Base-by-base conservation (phyloP, 2,113 vertebrate genomes). In the Scopus umbretta region DNA sequence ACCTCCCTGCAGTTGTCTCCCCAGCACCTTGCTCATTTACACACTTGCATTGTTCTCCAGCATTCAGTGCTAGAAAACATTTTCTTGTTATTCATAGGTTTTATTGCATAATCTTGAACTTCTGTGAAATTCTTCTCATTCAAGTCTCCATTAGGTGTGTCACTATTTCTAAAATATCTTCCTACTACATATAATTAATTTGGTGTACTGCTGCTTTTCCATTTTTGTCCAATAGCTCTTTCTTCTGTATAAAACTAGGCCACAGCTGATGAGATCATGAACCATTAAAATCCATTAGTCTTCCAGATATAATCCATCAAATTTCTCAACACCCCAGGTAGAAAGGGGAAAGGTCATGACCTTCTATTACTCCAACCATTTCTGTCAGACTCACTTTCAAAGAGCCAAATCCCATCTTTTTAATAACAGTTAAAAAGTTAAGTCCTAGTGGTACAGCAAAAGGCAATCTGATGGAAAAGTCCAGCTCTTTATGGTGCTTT, bases 201-300 rank as follows among this genome's bases (percentile, higher is more conserved):
- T 70, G 66, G 62, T 66, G 20, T 65, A 73, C 67, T 91, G 84
- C 53, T 94, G 56, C 42, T 85, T 91, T 92, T 95, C 92, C 80
- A 91, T 93, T 96, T 88, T 90, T 91, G 81, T 38, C 81, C 70
- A 79, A 84, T 55, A 82, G 73, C 26, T 78, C 40, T 81, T 56
- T 81, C 38, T 96, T 73, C 52, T 82, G 94, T 86, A 71, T 78
- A 86, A 91, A 96, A 79, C 16, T 58, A 74, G 75, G 55, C 68
- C n/a, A 42, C 66, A 84, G 86, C 72, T 42, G 68, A 95, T 89
- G 86, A 96, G 83, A 94, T 84, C 68, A 89, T 12, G 23, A 84
- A 78, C 93, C 56, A 88, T 43, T 85, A 93, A 88, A 94, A 85
- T 26, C 72, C 66, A 81, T 93, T 88, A 89, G 87, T 65, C 20